These are phyloP conservation scores for Falco berigora DNA, from an alignment of 2,797 vertebrate genomes.

Conservation along the genomic window DNA sequence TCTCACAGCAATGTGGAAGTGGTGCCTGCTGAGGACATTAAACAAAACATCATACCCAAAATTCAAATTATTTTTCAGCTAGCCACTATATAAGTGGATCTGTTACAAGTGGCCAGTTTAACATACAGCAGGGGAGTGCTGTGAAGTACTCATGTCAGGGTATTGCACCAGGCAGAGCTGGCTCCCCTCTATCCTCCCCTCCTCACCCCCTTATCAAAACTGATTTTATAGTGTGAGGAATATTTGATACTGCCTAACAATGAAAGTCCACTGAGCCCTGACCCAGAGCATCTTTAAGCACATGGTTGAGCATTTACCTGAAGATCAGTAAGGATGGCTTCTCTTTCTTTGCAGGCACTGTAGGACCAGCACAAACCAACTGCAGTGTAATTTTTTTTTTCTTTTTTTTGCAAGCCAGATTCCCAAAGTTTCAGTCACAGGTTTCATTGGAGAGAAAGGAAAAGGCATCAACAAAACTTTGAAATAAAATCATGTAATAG, in stretches of 20 bases:
- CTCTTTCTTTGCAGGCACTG: neutral
- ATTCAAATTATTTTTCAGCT: accelerated
- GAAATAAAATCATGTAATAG: constrained; percentile 17
- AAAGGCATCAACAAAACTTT: constrained; percentile 9
- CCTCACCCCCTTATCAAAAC: neutral
- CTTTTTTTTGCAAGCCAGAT: neutral
- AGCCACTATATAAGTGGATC: accelerated
- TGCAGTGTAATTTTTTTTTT: neutral
- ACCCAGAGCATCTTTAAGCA: neutral
- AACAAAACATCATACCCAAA: neutral
- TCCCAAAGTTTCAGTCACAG: neutral
- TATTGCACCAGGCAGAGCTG: neutral
- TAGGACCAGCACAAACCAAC: neutral
- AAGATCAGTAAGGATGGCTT: neutral
- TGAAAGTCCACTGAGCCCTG: neutral
- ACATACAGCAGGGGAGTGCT: neutral
- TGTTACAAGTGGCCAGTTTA: accelerated
- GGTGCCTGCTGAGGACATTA: neutral
- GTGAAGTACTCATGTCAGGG: neutral
- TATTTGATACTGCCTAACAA: neutral
- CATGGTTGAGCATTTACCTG: neutral
- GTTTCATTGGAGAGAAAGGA: neutral
- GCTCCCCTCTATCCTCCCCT: neutral
- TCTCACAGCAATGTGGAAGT: neutral
- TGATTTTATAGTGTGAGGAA: neutral